phyloP scores from a whole-genome alignment of 2,797 vertebrate species.

The Graptemys geographica region DNA sequence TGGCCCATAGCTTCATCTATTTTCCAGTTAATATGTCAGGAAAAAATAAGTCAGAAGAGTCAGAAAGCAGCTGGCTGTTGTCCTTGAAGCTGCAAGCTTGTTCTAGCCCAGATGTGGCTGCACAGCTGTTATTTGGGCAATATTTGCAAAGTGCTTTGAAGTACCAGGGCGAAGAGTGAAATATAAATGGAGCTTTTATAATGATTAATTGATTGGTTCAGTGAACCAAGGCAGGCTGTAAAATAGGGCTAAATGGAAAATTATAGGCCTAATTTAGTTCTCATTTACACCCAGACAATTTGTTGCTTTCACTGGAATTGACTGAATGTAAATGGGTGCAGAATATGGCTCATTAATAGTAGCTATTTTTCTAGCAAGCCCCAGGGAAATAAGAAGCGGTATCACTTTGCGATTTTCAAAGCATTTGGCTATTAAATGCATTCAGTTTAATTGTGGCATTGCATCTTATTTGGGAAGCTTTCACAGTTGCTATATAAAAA shows the following conservation, averaged over 20 bases:
- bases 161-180: neutral
- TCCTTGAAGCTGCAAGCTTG: neutral
- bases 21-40: neutral
- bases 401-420: slow-evolving; percentile 49
- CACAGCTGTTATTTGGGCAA: neutral
- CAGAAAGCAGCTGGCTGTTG: neutral
- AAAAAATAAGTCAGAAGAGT: neutral
- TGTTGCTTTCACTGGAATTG: slow-evolving; percentile 48
- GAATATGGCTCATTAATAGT: slow-evolving; percentile 64
- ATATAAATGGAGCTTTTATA: neutral
- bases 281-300: slow-evolving; percentile 58
- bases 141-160: neutral
- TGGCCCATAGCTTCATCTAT: neutral
- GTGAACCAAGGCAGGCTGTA: slow-evolving; percentile 28
- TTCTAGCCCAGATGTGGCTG: neutral
- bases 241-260: slow-evolving; percentile 70
- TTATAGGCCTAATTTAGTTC: slow-evolving; percentile 65
- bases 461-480: slow-evolving; percentile 39
- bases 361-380: slow-evolving; percentile 63
- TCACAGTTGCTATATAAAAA: slow-evolving; percentile 47
- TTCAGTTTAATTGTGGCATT: slow-evolving; percentile 55
- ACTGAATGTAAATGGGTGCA: slow-evolving; percentile 63
- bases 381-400: slow-evolving; percentile 61
- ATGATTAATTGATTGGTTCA: neutral
- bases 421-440: slow-evolving; percentile 10